A percentile compares a stretch with the other conserved stretches of the same genome.
These are phyloP conservation scores for Orchesella flavescens DNA, from an alignment of 2,888 invertebrate species.

Conservation along the genomic window DNA sequence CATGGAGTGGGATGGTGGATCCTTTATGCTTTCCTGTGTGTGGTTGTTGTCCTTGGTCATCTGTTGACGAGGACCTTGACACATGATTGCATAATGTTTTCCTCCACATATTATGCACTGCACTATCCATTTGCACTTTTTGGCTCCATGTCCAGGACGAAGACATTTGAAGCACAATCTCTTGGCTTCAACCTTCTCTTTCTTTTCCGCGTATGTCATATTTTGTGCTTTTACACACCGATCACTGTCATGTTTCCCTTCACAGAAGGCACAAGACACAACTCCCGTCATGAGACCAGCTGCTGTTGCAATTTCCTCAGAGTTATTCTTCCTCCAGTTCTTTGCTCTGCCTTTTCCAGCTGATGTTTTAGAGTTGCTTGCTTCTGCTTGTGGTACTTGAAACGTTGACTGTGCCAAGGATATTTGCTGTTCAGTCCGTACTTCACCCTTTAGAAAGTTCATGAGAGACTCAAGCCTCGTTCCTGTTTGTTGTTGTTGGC, in stretches of 20 bases:
- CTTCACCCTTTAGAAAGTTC: too few relatives aligned
- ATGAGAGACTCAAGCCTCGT: neutral
- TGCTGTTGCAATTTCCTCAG: conserved; percentile 8
- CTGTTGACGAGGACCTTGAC: neutral
- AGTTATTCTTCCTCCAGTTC: too few relatives aligned
- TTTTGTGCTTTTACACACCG: neutral
- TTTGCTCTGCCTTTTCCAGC: too few relatives aligned
- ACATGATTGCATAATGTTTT: neutral
- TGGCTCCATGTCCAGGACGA: neutral
- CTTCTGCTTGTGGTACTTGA: too few relatives aligned
- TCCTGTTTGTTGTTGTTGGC: too few relatives aligned
- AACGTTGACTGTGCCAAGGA: too few relatives aligned
- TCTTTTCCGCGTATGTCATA: neutral
- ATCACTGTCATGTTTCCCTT: neutral
- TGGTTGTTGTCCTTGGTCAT: too few relatives aligned
- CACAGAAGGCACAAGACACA: conserved; percentile 1
- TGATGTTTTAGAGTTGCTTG: too few relatives aligned
- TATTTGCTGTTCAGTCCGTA: too few relatives aligned
- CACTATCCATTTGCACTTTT: too few relatives aligned
- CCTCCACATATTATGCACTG: too few relatives aligned
- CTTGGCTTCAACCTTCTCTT: neutral
- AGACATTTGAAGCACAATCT: neutral
- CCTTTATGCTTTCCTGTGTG: neutral
- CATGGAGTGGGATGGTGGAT: neutral
- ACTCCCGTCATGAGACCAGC: neutral